These are phyloP conservation scores for Drosophila trichaetosa DNA, from an alignment of 2,888 invertebrate genomes.

Conservation along the genomic window DNA sequence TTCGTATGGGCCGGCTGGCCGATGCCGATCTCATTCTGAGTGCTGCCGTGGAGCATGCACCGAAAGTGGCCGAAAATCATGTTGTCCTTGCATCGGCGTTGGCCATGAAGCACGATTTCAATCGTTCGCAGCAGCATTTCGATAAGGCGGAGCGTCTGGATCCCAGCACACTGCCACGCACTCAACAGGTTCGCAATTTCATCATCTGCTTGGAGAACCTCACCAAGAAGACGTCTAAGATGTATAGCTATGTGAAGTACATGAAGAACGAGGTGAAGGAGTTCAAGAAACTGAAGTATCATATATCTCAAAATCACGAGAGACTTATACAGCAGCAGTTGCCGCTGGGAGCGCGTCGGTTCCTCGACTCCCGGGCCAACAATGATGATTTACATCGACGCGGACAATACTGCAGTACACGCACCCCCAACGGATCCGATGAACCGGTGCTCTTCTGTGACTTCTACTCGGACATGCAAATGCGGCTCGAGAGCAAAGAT, in stretches of 20 bases:
- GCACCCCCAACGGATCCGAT: conserved; percentile 80
- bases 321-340: conserved; percentile 83
- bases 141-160: conserved; percentile 82
- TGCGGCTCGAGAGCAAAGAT: conserved; percentile 83
- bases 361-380: conserved; percentile 74
- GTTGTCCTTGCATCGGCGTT: conserved; percentile 82
- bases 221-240: conserved; percentile 81
- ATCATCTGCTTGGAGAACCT: conserved; percentile 82
- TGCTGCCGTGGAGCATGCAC: conserved; percentile 83
- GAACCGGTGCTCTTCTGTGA: conserved; percentile 84
- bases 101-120: conserved; percentile 83
- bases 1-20: conserved; percentile 77
- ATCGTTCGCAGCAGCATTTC: conserved; percentile 81
- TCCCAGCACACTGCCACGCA: conserved; percentile 77
- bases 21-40: conserved; percentile 82
- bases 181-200: conserved; percentile 81
- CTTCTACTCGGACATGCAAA: conserved; percentile 84
- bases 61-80: conserved; percentile 82
- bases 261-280: conserved; percentile 83
- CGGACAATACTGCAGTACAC: conserved; percentile 84
- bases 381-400: conserved; percentile 82
- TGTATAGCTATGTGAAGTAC: conserved; percentile 84
- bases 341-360: conserved; percentile 81
- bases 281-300: conserved; percentile 80
- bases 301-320: conserved; percentile 81